Evolutionary conservation across 2,888 invertebrate species (phyloP).

Genomic region (Leptopilina drosophilae): DNA sequence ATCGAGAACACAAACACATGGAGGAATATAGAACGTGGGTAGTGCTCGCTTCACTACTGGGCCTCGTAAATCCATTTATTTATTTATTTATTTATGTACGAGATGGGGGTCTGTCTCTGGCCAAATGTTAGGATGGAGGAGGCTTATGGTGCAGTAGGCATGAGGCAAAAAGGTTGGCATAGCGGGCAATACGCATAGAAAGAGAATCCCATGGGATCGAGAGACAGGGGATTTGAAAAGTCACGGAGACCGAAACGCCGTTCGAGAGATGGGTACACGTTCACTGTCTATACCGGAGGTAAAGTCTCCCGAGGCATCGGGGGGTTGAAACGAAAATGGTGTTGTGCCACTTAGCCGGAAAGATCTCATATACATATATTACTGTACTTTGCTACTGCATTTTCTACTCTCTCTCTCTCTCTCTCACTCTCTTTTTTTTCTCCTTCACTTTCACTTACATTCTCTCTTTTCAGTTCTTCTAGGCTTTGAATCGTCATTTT

Average conservation of each 20-base stretch:
- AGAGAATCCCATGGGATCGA: conserved; percentile 70
- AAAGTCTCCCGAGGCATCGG: conserved; percentile 72
- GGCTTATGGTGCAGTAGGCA: conserved; percentile 55
- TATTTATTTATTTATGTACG: conserved; percentile 75
- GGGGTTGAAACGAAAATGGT: conserved; percentile 75
- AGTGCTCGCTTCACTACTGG: neutral
- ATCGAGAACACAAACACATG: conserved; percentile 48
- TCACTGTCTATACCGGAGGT: conserved; percentile 53
- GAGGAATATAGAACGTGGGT: conserved; percentile 41
- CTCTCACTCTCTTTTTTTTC: no score
- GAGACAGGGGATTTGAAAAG: conserved; percentile 68
- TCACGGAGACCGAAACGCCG: conserved; percentile 67
- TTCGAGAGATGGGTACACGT: conserved; percentile 44
- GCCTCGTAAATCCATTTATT: conserved; percentile 76
- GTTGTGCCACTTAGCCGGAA: conserved; percentile 73
- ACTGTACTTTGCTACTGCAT: conserved; percentile 50
- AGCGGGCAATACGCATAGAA: conserved; percentile 58
- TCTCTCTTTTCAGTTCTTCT: neutral
- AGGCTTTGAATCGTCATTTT: conserved; percentile 34
- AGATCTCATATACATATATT: conserved; percentile 54
- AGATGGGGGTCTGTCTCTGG: conserved; percentile 65
- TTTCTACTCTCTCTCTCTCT: conserved; percentile 34
- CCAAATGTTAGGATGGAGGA: conserved; percentile 52
- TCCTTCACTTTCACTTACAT: conserved; percentile 46
- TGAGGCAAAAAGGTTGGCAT: conserved; percentile 47